phyloP scores from a whole-genome alignment of 92 coral and sea anemone species.

The Actinostola sp. region DNA sequence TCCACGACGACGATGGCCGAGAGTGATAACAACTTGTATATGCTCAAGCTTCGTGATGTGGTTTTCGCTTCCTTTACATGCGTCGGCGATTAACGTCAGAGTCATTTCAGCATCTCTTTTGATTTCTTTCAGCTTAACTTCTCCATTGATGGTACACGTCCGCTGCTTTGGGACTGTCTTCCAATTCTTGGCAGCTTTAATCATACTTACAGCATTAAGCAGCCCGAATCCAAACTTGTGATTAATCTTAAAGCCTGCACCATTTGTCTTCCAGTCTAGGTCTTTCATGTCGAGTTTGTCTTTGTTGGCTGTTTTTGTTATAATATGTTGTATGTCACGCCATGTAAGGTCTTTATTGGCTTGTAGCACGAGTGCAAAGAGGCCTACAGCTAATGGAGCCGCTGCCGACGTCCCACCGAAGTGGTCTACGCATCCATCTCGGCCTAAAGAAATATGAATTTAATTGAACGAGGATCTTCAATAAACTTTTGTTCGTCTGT shows the following conservation, averaged over 20 bases:
- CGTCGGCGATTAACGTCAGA: slow-evolving; percentile 31
- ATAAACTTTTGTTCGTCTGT: too few species aligned
- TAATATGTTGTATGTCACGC: slow-evolving; percentile 77
- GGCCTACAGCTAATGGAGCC: slow-evolving; percentile 79
- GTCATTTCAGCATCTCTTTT: slow-evolving; percentile 2
- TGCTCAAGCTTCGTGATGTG: slow-evolving; percentile 67
- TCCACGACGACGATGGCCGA: slow-evolving; percentile 72
- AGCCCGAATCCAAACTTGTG: slow-evolving; percentile 77
- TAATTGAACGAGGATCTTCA: too few species aligned
- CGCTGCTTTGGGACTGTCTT: slow-evolving; percentile 66
- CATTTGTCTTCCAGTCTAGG: slow-evolving; percentile 68
- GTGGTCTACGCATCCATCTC: slow-evolving; percentile 22
- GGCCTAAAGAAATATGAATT: slow-evolving; percentile 2
- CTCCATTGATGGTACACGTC: slow-evolving; percentile 19
- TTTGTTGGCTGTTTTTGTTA: slow-evolving; percentile 44
- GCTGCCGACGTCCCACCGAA: slow-evolving; percentile 64
- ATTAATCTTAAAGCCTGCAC: slow-evolving; percentile 59
- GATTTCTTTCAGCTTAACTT: slow-evolving; percentile 10
- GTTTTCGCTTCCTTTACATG: slow-evolving; percentile 52
- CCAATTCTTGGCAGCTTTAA: slow-evolving; percentile 65
- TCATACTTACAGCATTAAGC: slow-evolving; percentile 65
- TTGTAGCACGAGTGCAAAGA: slow-evolving; percentile 70
- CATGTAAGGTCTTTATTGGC: slow-evolving; percentile 80
- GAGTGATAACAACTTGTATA: slow-evolving; percentile 53
- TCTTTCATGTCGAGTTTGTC: slow-evolving; percentile 50